phyloP scores from a whole-genome alignment of 2,113 vertebrate species.

The Geococcyx californianus region DNA sequence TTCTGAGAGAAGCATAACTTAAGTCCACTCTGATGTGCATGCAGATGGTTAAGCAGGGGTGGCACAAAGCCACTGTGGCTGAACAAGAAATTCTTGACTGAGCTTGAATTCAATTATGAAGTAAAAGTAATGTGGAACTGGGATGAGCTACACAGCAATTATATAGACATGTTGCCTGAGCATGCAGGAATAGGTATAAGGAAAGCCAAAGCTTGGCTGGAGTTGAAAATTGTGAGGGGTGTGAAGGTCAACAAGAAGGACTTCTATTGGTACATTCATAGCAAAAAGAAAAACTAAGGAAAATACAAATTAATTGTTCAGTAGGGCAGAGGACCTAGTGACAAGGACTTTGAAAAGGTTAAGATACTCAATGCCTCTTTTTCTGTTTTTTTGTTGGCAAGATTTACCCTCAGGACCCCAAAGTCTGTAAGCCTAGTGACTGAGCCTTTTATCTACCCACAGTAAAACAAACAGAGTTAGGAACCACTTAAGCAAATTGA shows the following conservation, averaged over 20 bases:
- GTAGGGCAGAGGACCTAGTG: not conserved
- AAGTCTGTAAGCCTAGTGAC: not conserved
- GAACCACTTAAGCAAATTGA: not conserved
- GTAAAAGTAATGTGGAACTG: not conserved
- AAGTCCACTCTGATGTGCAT: not conserved
- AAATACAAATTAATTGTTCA: not conserved
- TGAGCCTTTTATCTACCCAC: not conserved
- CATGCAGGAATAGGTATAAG: not conserved
- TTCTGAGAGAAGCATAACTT: not conserved
- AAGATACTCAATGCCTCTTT: not conserved
- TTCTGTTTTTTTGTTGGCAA: not conserved
- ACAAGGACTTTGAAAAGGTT: not conserved
- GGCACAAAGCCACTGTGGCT: not conserved
- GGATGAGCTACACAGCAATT: not conserved
- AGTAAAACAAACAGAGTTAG: not conserved
- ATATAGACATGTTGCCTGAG: not conserved
- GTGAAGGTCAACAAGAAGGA: too few relatives aligned
- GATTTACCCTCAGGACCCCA: not conserved
- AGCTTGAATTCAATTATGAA: not conserved
- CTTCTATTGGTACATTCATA: not conserved
- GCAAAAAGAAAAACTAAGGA: not conserved
- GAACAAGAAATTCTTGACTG: not conserved
- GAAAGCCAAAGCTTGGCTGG: not conserved
- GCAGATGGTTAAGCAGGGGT: not conserved
- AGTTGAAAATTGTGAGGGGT: not conserved